Conservation (phyloP, 2,888 invertebrate species). For the Chrysopilus asiliformis region DNA sequence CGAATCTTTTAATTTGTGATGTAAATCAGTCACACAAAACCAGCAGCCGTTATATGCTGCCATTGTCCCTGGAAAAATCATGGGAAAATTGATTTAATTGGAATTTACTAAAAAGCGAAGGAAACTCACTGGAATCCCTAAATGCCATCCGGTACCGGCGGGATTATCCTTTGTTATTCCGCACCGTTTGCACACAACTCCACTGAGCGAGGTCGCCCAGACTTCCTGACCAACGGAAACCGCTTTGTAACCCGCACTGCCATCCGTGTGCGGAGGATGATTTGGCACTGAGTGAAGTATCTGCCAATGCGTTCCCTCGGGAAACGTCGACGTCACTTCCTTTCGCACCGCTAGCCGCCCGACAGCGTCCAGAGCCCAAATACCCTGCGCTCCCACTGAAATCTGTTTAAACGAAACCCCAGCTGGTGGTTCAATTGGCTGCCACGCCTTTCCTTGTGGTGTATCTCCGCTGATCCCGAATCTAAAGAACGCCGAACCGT, state of each 20-base stretch:
- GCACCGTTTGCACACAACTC: slow-evolving; percentile 53
- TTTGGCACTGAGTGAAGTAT: slow-evolving; percentile 45
- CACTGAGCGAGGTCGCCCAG: slow-evolving; percentile 63
- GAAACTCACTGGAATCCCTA: slow-evolving; percentile 41
- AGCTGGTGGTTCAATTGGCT: slow-evolving; percentile 60
- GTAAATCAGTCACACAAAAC: slow-evolving; percentile 14
- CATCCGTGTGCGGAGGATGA: slow-evolving; percentile 43
- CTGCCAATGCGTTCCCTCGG: slow-evolving; percentile 79
- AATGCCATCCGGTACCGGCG: slow-evolving; percentile 66
- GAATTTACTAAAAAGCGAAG: neutral
- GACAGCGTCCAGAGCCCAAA: slow-evolving; percentile 69
- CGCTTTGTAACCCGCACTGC: slow-evolving; percentile 47
- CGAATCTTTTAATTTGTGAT: neutral
- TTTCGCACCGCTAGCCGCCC: slow-evolving; percentile 64
- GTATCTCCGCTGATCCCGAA: slow-evolving; percentile 56
- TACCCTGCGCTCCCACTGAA: slow-evolving; percentile 54
- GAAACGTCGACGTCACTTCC: slow-evolving; percentile 59
- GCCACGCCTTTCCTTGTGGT: slow-evolving; percentile 60
- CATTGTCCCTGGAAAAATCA: slow-evolving; percentile 40
- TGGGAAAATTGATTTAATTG: slow-evolving; percentile 2
- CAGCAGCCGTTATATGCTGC: slow-evolving; percentile 35
- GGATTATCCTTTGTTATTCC: slow-evolving; percentile 61
- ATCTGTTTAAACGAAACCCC: slow-evolving; percentile 56
- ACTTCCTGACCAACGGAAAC: slow-evolving; percentile 60
- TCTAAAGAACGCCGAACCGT: slow-evolving; percentile 70